Evolutionary conservation across 2,888 invertebrate genomes (phyloP).

Genomic region (Tenthredo scrophulariae): DNA sequence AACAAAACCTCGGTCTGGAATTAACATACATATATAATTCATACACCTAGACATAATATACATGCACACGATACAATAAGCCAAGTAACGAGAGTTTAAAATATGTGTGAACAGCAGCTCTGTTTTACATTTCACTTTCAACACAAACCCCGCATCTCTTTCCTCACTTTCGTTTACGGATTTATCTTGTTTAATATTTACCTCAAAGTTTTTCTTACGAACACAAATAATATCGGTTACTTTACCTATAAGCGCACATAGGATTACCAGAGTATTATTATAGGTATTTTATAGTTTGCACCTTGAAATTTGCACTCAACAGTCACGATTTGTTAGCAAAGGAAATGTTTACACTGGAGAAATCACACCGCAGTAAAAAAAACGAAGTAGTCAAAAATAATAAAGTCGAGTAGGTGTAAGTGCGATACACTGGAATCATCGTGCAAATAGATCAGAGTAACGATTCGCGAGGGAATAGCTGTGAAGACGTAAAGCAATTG

Average conservation of each 20-base stretch:
- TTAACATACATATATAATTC: background rate
- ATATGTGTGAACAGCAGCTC: conserved; percentile 38
- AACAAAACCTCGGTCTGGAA: background rate
- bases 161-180: conserved; percentile 6
- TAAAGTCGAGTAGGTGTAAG: background rate
- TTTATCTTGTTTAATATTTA: background rate
- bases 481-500: conserved; percentile 7
- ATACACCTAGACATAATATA: background rate
- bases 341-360: conserved; percentile 40
- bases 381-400: conserved; percentile 3
- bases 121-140: background rate
- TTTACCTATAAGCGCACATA: background rate
- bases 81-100: conserved; percentile 5
- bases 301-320: conserved; percentile 27
- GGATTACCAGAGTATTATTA: background rate
- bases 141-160: background rate
- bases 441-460: conserved; percentile 41
- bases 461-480: background rate
- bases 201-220: conserved; percentile 3
- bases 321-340: background rate
- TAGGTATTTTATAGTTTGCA: conserved; percentile 37
- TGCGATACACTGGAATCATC: background rate
- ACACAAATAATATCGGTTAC: background rate
- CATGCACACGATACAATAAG: conserved; percentile 13
- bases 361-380: conserved; percentile 17